A percentile compares a stretch with the other conserved stretches of the same genome.
These are phyloP conservation scores for Gymnosoma rotundatum DNA, from an alignment of 2,888 invertebrate species.

Conservation along the genomic window DNA sequence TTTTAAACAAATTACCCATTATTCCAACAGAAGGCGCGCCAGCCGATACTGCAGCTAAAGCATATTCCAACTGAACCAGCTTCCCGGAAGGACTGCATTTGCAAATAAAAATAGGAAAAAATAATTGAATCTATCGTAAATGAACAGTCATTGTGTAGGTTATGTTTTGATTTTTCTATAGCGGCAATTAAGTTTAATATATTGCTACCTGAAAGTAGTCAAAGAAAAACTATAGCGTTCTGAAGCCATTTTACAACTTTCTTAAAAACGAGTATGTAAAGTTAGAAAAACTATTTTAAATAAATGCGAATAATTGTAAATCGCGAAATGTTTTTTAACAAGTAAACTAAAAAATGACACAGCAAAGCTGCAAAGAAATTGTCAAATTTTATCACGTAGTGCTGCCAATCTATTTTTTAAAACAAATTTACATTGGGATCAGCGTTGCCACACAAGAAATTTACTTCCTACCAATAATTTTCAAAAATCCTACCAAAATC, in stretches of 20 bases:
- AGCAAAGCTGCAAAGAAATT: conserved; percentile 74
- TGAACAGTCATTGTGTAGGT: conserved; percentile 75
- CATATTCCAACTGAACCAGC: conserved; percentile 99
- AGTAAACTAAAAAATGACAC: conserved; percentile 77
- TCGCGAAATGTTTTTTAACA: conserved; percentile 30
- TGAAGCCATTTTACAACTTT: conserved; percentile 87
- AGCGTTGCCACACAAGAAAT: too few species aligned
- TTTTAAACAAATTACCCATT: conserved; percentile 86
- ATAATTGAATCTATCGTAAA: conserved; percentile 19
- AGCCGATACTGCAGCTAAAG: conserved; percentile 98
- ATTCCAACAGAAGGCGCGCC: conserved; percentile 99
- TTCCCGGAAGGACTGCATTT: conserved; percentile 96
- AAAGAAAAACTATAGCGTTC: conserved; percentile 98
- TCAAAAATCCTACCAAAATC: too few species aligned
- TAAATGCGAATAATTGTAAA: conserved; percentile 16
- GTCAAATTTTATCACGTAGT: not conserved
- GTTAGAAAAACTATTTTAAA: conserved; percentile 9
- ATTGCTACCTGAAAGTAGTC: conserved; percentile 86
- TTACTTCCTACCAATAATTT: too few species aligned
- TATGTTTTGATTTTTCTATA: conserved; percentile 63
- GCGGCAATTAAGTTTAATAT: conserved; percentile 30
- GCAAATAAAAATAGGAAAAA: conserved; percentile 74
- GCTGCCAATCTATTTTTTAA: not conserved
- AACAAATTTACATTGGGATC: conserved; percentile 8
- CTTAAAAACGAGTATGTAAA: conserved; percentile 23